Conservation (phyloP, 2,797 vertebrate genomes). For the Pseudochirops corinnae region DNA sequence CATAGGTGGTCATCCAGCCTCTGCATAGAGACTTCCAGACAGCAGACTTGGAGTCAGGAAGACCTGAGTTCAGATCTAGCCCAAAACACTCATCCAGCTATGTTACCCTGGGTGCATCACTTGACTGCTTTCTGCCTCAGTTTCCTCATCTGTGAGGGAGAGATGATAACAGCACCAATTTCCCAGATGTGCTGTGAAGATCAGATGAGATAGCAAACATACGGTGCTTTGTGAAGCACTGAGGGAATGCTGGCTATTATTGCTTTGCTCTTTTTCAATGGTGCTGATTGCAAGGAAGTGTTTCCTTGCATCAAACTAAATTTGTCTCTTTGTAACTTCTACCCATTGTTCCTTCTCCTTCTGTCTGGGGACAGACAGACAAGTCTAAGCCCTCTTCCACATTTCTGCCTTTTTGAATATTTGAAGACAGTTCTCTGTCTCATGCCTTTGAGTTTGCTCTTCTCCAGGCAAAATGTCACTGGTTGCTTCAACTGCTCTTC, state of each 20-base stretch:
- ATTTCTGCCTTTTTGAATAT: not conserved
- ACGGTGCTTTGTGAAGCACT: not conserved
- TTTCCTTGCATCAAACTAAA: not conserved
- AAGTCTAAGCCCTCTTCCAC: not conserved
- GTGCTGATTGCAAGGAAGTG: not conserved
- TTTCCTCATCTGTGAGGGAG: not conserved
- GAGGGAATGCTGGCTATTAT: not conserved
- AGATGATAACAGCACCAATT: not conserved
- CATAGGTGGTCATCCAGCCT: not conserved
- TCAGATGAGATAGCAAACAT: not conserved
- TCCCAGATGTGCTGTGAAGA: not conserved
- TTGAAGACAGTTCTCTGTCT: not conserved
- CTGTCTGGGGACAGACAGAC: not conserved
- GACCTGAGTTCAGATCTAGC: not conserved
- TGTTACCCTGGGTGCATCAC: not conserved
- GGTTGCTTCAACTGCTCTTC: not conserved
- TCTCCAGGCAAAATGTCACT: not conserved
- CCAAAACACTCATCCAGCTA: not conserved
- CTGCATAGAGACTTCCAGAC: not conserved
- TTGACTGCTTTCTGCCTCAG: not conserved
- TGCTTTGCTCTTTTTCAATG: not conserved
- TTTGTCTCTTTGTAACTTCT: not conserved
- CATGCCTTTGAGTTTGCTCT: not conserved
- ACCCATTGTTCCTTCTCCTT: not conserved
- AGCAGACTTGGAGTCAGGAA: not conserved